Evolutionary conservation across 1,140 invertebrate genomes (phyloP).

Genomic region (Macrocentrus cingulum): DNA sequence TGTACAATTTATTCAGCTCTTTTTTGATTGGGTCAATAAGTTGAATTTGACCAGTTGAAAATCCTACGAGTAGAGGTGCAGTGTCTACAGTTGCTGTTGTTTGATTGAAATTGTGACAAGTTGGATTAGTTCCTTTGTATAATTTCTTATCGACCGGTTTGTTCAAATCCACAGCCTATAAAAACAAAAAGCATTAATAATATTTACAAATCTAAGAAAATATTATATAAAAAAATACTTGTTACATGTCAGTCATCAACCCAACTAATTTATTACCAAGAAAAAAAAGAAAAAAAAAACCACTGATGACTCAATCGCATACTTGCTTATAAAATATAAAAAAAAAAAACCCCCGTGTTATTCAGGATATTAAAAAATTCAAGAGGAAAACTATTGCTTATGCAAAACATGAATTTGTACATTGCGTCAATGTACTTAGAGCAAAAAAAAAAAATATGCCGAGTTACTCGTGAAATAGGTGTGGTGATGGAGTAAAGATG

Average conservation of each 20-base stretch:
- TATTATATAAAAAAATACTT: background rate
- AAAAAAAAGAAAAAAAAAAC: too few species aligned
- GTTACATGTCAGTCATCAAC: too few species aligned
- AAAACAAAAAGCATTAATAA: background rate
- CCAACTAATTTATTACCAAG: too few species aligned
- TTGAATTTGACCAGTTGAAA: slow-evolving; percentile 96
- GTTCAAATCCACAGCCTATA: slow-evolving; percentile 86
- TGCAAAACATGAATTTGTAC: too few species aligned
- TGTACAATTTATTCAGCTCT: slow-evolving; percentile 94
- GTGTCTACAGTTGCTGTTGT: slow-evolving; percentile 78
- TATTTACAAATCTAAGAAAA: background rate
- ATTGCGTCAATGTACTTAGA: too few species aligned
- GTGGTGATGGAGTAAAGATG: slow-evolving; percentile 42
- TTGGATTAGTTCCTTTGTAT: slow-evolving; percentile 98
- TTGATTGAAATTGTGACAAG: slow-evolving; percentile 97
- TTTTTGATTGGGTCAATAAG: slow-evolving; percentile 96
- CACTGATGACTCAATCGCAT: too few species aligned
- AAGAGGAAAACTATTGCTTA: too few species aligned
- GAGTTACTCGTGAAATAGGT: slow-evolving; percentile 23
- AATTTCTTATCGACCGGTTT: slow-evolving; percentile 97
- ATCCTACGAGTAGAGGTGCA: slow-evolving; percentile 89
- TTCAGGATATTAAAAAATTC: too few species aligned
- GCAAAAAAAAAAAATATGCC: too few species aligned
- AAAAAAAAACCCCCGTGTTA: too few species aligned
- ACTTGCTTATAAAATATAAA: too few species aligned